These are phyloP conservation scores for Cryptotermes secundus DNA, from an alignment of 1,140 invertebrate genomes.

Conservation along the genomic window DNA sequence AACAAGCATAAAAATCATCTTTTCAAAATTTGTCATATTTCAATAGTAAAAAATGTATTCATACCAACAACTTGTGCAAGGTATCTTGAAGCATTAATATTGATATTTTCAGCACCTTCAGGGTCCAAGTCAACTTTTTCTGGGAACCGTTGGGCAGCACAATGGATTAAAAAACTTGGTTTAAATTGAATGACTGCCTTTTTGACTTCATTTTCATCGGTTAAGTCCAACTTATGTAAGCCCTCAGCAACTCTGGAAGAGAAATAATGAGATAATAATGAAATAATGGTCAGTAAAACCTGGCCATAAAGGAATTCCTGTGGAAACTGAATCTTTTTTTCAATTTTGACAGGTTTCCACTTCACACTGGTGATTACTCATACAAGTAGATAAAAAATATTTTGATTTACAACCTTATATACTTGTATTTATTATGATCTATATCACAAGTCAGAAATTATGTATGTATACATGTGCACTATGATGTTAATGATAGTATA, in stretches of 20 bases:
- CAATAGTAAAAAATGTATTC: background rate
- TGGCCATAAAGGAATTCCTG: background rate
- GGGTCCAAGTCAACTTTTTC: constrained; percentile 55
- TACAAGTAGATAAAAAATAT: too few relatives aligned
- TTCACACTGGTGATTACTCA: too few relatives aligned
- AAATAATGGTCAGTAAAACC: background rate
- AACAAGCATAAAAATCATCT: background rate
- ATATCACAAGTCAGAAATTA: too few relatives aligned
- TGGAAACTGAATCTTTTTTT: too few relatives aligned
- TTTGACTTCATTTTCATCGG: constrained; percentile 43
- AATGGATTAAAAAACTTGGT: constrained; percentile 55
- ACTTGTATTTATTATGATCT: too few relatives aligned
- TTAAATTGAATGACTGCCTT: constrained; percentile 45
- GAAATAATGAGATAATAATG: too few relatives aligned
- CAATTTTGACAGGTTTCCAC: too few relatives aligned
- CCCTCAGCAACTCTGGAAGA: background rate
- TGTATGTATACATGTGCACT: too few relatives aligned
- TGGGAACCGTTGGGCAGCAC: constrained; percentile 55
- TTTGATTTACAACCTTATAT: too few relatives aligned
- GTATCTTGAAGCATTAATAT: constrained; percentile 49
- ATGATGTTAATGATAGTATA: too few relatives aligned
- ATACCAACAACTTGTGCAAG: constrained; percentile 53
- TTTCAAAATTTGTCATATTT: background rate
- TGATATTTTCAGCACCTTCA: constrained; percentile 48
- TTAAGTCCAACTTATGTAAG: constrained; percentile 46